Base-by-base conservation (phyloP, 2,888 invertebrate genomes). In the Andrena haemorrhoa region DNA sequence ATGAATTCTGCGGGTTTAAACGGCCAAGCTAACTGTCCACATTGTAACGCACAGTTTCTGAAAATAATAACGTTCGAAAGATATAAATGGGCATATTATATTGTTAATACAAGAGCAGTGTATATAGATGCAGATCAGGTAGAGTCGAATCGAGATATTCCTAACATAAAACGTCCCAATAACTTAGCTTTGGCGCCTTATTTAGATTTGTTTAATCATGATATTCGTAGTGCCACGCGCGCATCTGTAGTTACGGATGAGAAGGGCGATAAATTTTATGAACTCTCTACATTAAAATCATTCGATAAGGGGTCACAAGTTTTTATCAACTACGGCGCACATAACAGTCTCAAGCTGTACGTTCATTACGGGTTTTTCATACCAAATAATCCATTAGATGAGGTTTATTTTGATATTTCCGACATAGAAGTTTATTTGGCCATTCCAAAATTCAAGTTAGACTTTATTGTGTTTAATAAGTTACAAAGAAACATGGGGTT, bases 161-260 rank as follows among this genome's bases (percentile, higher is more conserved):
- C 90, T 29, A 90, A 88, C 84, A 51, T 93, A 53, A 88, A 84
- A 66, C 83, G 84, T 20, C 73, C 79, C 2, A 89, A 94, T 85
- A 93, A 93, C 86, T 86, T 95, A 94, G 98, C 98, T 5, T 93
- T 98, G 66, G 98, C 97, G 82, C 98, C 98, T 0, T 98, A 97
- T 92, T 94, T 98, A 79, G 98, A 98, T 93, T 96, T 98, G 94
- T 97, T 98, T 83, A 98, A 98, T 94, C 98, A 98, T 92, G 96
- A 96, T 74, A 95, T 95, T 81, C 91, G 94, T 74, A 96, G 96
- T 3, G 94, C 94, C 82, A 96, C 97, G 2, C 91, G 93, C 35
- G 95, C 95, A 0, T 90, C 92, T 61, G 74, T 95, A n/a, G 51
- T 91, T 86, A 93, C 90, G 5, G 79, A 88, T 86, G 91, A 94